Conservation (phyloP, 2,113 vertebrate species). For the Pseudorectes ferrugineus region DNA sequence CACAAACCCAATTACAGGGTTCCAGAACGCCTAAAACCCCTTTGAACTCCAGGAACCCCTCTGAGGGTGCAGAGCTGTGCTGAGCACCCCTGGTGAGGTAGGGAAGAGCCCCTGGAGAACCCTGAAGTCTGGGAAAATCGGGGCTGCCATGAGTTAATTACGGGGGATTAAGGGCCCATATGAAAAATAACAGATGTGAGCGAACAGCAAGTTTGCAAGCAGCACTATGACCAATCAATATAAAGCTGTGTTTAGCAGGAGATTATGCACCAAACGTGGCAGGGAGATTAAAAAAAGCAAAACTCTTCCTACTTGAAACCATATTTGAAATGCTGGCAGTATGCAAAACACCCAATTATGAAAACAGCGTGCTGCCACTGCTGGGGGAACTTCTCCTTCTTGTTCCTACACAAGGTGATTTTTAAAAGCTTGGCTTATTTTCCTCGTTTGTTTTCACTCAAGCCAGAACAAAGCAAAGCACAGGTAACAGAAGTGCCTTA, state of each 20-base stretch:
- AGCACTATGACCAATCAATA: conserved; percentile 7
- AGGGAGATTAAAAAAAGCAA: neutral
- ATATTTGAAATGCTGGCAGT: neutral
- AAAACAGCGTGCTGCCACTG: neutral
- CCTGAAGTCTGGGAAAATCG: neutral
- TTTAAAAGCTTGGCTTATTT: neutral
- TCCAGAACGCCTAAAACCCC: neutral
- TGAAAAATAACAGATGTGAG: conserved; percentile 38
- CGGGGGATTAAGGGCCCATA: neutral
- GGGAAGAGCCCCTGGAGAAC: neutral
- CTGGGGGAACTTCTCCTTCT: neutral
- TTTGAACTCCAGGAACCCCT: neutral
- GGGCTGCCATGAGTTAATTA: neutral
- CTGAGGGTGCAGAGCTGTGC: neutral
- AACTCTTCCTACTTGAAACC: neutral
- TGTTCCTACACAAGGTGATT: neutral
- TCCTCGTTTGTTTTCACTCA: neutral
- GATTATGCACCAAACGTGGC: neutral
- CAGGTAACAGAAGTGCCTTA: neutral
- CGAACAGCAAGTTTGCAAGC: neutral
- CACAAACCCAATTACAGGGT: neutral
- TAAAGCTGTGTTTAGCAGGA: neutral
- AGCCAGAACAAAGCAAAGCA: neutral
- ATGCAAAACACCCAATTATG: neutral
- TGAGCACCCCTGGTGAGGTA: neutral